Evolutionary conservation across 2,113 vertebrate species (phyloP).

Genomic region (Burhinus oedicnemus): DNA sequence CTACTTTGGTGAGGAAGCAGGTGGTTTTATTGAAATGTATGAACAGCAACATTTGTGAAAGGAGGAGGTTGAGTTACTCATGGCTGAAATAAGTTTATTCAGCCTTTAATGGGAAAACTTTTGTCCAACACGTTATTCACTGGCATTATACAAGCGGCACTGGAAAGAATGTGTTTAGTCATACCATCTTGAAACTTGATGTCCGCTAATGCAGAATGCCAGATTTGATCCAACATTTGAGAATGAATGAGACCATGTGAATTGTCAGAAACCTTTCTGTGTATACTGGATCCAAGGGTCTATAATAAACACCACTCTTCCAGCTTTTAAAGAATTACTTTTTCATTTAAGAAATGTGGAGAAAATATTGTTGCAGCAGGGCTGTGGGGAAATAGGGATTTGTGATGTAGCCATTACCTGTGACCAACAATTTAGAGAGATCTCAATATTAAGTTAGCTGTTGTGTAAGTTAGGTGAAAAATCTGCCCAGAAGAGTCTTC

Average conservation of each 20-base stretch:
- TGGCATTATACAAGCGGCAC: not conserved
- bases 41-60: not conserved
- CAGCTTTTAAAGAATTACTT: not conserved
- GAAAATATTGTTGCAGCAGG: not conserved
- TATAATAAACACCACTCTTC: not conserved
- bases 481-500: not conserved
- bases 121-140: not conserved
- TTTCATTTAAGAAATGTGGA: not conserved
- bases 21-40: constrained; percentile 19
- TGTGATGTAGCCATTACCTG: not conserved
- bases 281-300: not conserved
- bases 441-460: not conserved
- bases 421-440: not conserved
- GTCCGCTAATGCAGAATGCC: not conserved
- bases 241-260: not conserved
- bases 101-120: constrained; percentile 18
- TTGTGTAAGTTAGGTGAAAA: not conserved
- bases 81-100: constrained; percentile 23
- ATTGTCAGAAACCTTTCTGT: not conserved
- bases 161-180: constrained; percentile 11
- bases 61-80: not conserved
- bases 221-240: not conserved
- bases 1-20: not conserved
- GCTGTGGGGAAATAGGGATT: not conserved
- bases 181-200: not conserved